Conservation (phyloP, 2,888 invertebrate genomes). For the Zonitis immaculata region DNA sequence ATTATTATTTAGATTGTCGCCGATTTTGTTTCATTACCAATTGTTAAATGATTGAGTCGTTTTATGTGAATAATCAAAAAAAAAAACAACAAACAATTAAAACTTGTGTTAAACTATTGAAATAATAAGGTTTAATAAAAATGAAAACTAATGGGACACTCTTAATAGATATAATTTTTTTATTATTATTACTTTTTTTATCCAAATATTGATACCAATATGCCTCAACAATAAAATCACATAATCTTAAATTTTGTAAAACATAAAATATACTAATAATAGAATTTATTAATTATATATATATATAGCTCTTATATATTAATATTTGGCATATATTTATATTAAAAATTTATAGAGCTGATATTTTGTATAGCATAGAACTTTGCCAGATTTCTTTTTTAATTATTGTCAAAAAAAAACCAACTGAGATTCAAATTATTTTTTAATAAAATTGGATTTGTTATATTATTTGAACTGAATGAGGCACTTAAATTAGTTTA, state of each 20-base stretch:
- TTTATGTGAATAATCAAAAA: neutral
- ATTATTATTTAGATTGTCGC: neutral
- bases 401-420: conserved; percentile 13
- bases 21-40: neutral
- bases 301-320: conserved; percentile 20
- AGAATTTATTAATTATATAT: neutral
- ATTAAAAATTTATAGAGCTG: conserved; percentile 26
- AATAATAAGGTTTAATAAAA: neutral
- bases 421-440: neutral
- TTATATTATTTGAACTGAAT: too few species aligned
- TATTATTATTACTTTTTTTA: conserved; percentile 20
- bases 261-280: conserved; percentile 33
- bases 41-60: neutral
- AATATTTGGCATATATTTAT: conserved; percentile 29
- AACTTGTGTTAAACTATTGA: neutral
- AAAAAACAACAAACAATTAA: neutral
- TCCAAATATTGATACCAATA: conserved; percentile 33
- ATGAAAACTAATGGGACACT: neutral
- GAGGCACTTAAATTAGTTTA: conserved; percentile 19
- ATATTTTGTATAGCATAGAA: conserved; percentile 24
- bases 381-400: conserved; percentile 18
- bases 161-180: neutral
- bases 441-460: neutral
- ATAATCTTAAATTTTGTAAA: conserved; percentile 25
- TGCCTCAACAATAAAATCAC: conserved; percentile 32